A percentile compares a stretch with the other conserved stretches of the same genome.
Evolutionary conservation across 1,140 invertebrate species (phyloP).

Genomic region (Littorina saxatilis): DNA sequence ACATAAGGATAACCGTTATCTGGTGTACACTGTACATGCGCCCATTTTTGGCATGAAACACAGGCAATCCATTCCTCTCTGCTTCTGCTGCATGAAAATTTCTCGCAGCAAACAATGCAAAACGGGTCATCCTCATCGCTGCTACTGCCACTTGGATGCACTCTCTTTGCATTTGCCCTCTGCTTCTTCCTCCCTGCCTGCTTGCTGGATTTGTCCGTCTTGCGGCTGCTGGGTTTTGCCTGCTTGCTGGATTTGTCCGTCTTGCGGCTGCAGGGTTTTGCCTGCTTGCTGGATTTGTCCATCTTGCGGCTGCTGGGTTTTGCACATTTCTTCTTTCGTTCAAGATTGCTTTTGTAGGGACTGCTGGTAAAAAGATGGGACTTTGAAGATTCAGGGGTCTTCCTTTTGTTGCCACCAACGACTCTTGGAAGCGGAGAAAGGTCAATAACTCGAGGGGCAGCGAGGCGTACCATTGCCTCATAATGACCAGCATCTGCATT

Average conservation of each 20-base stretch:
- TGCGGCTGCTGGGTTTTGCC: too few species aligned
- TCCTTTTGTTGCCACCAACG: background rate
- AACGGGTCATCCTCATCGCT: background rate
- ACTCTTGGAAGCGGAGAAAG: background rate
- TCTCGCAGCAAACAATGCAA: too few species aligned
- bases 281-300: background rate
- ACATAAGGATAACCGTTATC: too few species aligned
- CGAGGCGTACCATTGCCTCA: background rate
- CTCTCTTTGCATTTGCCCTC: background rate
- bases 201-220: too few species aligned
- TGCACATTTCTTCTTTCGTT: background rate
- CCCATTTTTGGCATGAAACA: too few species aligned
- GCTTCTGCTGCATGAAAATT: too few species aligned
- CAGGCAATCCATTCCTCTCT: too few species aligned
- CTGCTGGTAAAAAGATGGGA: background rate
- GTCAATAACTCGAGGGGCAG: background rate
- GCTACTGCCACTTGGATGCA: background rate
- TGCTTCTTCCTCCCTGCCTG: background rate
- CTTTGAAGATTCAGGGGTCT: background rate
- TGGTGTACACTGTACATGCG: too few species aligned
- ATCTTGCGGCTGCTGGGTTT: background rate
- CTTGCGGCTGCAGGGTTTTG: too few species aligned
- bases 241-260: too few species aligned
- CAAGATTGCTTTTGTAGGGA: background rate
- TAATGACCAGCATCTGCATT: background rate